phyloP scores from a whole-genome alignment of 1,140 invertebrate species.

The Calliphora vicina region DNA sequence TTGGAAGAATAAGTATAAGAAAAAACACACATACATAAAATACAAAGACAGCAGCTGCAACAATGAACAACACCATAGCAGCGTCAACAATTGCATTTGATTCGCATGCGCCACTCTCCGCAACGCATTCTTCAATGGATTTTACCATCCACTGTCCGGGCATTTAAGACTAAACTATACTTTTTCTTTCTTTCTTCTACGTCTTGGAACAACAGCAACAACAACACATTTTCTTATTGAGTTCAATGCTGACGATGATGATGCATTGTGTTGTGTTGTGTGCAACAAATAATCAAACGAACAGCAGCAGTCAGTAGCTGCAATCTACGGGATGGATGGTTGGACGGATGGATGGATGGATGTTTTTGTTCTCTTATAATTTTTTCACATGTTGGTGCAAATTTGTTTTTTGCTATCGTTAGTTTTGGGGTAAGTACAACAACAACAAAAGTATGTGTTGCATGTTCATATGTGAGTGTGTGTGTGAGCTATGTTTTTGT shows the following conservation, averaged over 20 bases:
- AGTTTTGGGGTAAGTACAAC: constrained; percentile 27
- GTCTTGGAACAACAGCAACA: background rate
- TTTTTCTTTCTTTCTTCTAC: background rate
- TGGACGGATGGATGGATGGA: background rate
- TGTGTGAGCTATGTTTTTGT: background rate
- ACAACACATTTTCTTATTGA: constrained; percentile 1
- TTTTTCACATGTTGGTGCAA: constrained; percentile 34
- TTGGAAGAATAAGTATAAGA: background rate
- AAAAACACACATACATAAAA: background rate
- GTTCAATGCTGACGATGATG: constrained; percentile 31
- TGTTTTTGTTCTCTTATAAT: constrained; percentile 13
- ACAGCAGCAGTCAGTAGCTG: background rate
- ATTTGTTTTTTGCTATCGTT: constrained; percentile 25
- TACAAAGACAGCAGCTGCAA: constrained; percentile 15
- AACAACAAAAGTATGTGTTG: background rate
- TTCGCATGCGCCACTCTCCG: constrained; percentile 29
- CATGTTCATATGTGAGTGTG: background rate
- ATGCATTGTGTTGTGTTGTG: background rate
- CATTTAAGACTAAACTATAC: background rate
- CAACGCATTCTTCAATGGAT: constrained; percentile 29
- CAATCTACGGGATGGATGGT: background rate
- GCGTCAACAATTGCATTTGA: constrained; percentile 28
- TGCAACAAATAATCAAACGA: background rate
- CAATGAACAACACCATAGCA: background rate
- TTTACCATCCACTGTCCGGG: background rate